Conservation (phyloP, 2,113 vertebrate species). For the Cyanocitta stelleri region DNA sequence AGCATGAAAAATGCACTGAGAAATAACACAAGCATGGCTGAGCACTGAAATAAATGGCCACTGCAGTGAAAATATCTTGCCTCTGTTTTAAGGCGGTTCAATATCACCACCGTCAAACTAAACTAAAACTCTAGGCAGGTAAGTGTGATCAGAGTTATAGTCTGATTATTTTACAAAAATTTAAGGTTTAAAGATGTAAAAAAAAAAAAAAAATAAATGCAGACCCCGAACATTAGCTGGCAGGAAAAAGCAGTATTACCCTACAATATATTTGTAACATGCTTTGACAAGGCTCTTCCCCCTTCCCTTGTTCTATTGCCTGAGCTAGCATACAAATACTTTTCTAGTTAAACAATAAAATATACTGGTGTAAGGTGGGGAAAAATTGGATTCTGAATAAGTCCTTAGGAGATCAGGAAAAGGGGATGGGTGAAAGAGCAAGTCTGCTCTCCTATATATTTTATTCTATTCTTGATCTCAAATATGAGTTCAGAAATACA, state of each 20-base stretch:
- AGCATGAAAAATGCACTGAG: not conserved
- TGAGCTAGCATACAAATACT: not conserved
- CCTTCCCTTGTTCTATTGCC: not conserved
- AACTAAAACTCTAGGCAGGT: not conserved
- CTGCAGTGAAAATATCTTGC: not conserved
- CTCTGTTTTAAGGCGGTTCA: not conserved
- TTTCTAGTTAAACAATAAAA: not conserved
- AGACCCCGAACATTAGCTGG: not conserved
- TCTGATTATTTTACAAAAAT: not conserved
- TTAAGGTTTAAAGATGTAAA: not conserved
- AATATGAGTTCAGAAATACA: not conserved
- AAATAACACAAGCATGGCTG: not conserved
- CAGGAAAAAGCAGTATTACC: not conserved
- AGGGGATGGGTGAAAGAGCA: not conserved
- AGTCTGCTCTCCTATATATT: not conserved
- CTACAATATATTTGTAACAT: not conserved
- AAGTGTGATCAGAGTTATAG: not conserved
- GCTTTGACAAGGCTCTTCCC: not conserved
- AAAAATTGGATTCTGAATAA: not conserved
- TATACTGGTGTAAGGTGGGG: not conserved
- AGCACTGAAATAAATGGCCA: not conserved
- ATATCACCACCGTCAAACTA: not conserved
- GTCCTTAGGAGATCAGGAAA: not conserved
- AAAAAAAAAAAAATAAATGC: not conserved
- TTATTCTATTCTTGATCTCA: not conserved